Evolutionary conservation across 2,888 invertebrate genomes (phyloP).

Genomic region (Lucinisca nassula): DNA sequence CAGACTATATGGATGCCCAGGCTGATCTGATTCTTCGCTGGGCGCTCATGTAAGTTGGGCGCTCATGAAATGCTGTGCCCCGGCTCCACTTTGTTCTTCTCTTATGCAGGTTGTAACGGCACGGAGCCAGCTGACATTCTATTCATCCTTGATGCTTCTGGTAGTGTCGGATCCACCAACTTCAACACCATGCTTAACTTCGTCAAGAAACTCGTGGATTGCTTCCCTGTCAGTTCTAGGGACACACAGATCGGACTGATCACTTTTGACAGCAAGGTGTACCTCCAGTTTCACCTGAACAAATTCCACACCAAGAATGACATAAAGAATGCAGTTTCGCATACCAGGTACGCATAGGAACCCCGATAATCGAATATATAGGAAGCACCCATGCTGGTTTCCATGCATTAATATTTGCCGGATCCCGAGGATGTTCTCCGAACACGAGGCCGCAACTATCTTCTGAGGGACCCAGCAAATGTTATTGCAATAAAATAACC

Average conservation of each 20-base stretch:
- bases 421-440: no score
- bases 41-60: no score
- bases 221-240: constrained; percentile 76
- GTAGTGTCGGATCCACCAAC: constrained; percentile 79
- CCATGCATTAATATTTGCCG: no score
- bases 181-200: constrained; percentile 80
- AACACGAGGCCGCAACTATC: no score
- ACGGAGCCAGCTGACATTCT: constrained; percentile 80
- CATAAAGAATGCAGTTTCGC: constrained; percentile 76
- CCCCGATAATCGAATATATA: no score
- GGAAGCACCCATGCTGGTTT: no score
- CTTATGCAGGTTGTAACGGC: constrained; percentile 69
- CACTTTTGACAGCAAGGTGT: constrained; percentile 77
- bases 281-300: constrained; percentile 83
- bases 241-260: constrained; percentile 78
- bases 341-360: constrained; percentile 35
- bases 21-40: no score
- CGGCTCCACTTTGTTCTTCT: no score
- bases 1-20: no score
- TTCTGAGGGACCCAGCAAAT: no score
- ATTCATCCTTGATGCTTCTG: constrained; percentile 84
- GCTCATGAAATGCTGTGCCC: no score
- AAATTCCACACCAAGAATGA: constrained; percentile 75
- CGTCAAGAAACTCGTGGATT: constrained; percentile 77
- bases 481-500: no score